A percentile compares a stretch with the other conserved stretches of the same genome.
Conservation (phyloP, 2,113 vertebrate species). For the Prochilodus magdalenae region DNA sequence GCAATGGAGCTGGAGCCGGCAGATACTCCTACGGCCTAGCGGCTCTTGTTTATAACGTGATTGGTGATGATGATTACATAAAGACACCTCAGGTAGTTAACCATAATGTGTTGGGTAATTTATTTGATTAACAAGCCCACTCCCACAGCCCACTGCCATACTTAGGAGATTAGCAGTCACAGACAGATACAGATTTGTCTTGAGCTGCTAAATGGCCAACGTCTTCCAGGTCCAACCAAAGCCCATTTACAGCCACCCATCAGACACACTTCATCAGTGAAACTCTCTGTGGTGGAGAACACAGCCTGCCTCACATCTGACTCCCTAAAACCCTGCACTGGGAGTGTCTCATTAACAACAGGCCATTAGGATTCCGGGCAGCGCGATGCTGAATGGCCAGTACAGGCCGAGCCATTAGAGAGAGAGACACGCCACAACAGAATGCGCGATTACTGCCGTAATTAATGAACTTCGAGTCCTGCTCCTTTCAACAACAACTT, state of each 20-base stretch:
- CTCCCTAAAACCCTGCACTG: neutral
- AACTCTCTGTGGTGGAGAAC: neutral
- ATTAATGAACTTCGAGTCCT: constrained; percentile 48
- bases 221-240: neutral
- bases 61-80: neutral
- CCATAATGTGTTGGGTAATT: constrained; percentile 9
- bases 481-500: constrained; percentile 33
- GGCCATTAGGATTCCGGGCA: constrained; percentile 44
- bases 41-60: neutral
- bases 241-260: neutral
- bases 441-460: constrained; percentile 40
- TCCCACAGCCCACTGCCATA: neutral
- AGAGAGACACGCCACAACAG: constrained; percentile 19
- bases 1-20: neutral
- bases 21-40: neutral
- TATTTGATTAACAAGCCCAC: neutral
- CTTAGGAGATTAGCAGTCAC: neutral
- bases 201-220: neutral
- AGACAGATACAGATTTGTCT: neutral
- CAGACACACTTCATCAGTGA: neutral
- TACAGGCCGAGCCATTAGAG: constrained; percentile 12
- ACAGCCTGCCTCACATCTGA: constrained; percentile 4
- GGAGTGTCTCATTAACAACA: constrained; percentile 17
- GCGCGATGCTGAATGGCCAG: neutral
- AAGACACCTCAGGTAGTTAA: neutral